Percentiles rank a stretch among this genome's conserved stretches.
These are phyloP conservation scores for Eueremaeus valkanovi DNA, from an alignment of 2,888 invertebrate genomes.

Conservation along the genomic window DNA sequence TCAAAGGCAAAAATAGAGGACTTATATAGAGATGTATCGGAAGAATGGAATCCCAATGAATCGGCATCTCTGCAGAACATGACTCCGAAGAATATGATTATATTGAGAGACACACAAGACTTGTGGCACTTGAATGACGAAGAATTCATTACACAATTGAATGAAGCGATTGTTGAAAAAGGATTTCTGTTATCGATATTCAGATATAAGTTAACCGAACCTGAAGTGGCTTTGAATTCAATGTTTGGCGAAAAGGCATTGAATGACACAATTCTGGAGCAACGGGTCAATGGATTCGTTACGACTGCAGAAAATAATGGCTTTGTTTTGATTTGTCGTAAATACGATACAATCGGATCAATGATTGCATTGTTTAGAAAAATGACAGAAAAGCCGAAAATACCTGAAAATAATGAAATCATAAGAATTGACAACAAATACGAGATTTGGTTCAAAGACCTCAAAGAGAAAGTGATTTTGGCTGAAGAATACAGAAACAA, in stretches of 20 bases:
- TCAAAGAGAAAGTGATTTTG: constrained; percentile 54
- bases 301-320: constrained; percentile 6
- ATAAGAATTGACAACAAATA: neutral
- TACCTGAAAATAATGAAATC: neutral
- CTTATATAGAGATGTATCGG: constrained; percentile 50
- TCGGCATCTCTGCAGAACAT: constrained; percentile 53
- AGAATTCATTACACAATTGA: constrained; percentile 46
- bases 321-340: constrained; percentile 53
- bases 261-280: neutral
- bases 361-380: constrained; percentile 63
- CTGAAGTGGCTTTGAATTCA: neutral
- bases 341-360: constrained; percentile 61
- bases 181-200: constrained; percentile 63
- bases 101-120: constrained; percentile 43
- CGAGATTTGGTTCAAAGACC: neutral
- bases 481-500: constrained; percentile 65
- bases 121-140: constrained; percentile 35
- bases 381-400: constrained; percentile 10
- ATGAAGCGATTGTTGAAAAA: constrained; percentile 61
- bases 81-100: constrained; percentile 49
- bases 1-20: constrained; percentile 52
- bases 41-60: constrained; percentile 61
- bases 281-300: neutral
- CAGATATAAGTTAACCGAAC: constrained; percentile 31
- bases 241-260: neutral